Evolutionary conservation across 1,140 invertebrate genomes (phyloP).

Genomic region (Drosophila kohkoa): DNA sequence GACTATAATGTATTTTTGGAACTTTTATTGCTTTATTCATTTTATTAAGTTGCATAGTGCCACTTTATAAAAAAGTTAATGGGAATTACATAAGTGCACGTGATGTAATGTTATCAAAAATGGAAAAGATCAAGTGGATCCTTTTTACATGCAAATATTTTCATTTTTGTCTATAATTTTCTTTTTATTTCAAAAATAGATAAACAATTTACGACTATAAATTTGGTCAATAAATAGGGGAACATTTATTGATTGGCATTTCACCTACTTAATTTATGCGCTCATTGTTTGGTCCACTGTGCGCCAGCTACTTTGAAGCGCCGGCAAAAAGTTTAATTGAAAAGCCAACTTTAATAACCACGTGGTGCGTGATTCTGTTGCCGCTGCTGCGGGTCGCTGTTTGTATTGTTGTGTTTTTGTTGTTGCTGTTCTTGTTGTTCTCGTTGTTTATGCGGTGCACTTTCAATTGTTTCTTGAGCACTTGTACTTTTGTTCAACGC

Average conservation of each 20-base stretch:
- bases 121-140: too few species aligned
- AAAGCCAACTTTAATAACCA: constrained; percentile 71
- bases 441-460: constrained; percentile 37
- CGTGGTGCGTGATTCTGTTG: constrained; percentile 62
- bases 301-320: constrained; percentile 40
- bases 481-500: constrained; percentile 47
- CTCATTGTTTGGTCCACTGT: constrained; percentile 30
- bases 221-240: too few species aligned
- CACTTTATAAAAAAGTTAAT: too few species aligned
- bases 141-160: not conserved
- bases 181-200: too few species aligned
- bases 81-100: too few species aligned
- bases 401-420: too few species aligned
- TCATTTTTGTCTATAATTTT: too few species aligned
- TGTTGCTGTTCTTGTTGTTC: constrained; percentile 25
- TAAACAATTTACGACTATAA: too few species aligned
- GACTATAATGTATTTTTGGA: too few species aligned
- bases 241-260: too few species aligned
- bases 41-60: not conserved
- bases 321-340: constrained; percentile 68
- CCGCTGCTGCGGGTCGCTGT: constrained; percentile 41
- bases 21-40: not conserved
- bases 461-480: constrained; percentile 52
- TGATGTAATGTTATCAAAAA: too few species aligned
- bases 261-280: not conserved